Conservation (phyloP, 1,140 invertebrate genomes). For the Pseudoatta argentina region DNA sequence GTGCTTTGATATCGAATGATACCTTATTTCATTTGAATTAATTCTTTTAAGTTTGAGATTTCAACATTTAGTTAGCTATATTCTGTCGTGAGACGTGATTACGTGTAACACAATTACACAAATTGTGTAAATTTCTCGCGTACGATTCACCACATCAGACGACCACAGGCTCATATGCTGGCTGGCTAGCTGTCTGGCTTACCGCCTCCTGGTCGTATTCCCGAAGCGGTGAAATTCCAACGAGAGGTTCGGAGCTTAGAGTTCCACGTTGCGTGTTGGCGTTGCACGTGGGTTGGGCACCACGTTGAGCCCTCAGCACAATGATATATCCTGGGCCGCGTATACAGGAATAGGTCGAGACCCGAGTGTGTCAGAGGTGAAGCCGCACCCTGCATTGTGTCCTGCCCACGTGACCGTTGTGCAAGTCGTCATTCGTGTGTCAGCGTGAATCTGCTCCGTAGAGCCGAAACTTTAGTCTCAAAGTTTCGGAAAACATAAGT, state of each 20-base stretch:
- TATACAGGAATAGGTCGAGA: slow-evolving; percentile 81
- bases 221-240: slow-evolving; percentile 78
- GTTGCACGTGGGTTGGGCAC: slow-evolving; percentile 79
- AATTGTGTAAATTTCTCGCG: slow-evolving; percentile 40
- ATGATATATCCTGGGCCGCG: slow-evolving; percentile 73
- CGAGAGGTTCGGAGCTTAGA: slow-evolving; percentile 70
- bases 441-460: slow-evolving; percentile 73
- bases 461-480: slow-evolving; percentile 20
- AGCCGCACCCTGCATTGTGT: slow-evolving; percentile 85
- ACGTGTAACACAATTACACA: slow-evolving; percentile 7
- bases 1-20: background rate
- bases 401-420: slow-evolving; percentile 84
- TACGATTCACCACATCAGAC: slow-evolving; percentile 26
- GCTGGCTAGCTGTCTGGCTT: background rate
- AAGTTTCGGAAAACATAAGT: background rate
- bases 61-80: background rate
- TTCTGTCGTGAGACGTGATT: slow-evolving; percentile 16
- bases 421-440: slow-evolving; percentile 85
- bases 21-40: background rate
- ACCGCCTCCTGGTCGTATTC: slow-evolving; percentile 67
- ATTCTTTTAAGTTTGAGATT: slow-evolving; percentile 5
- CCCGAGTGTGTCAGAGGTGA: slow-evolving; percentile 84
- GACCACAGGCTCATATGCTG: background rate
- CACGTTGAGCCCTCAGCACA: slow-evolving; percentile 70
- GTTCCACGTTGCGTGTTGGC: slow-evolving; percentile 77